Evolutionary conservation across 2,888 invertebrate genomes (phyloP).

Genomic region (Teleogryllus oceanicus): DNA sequence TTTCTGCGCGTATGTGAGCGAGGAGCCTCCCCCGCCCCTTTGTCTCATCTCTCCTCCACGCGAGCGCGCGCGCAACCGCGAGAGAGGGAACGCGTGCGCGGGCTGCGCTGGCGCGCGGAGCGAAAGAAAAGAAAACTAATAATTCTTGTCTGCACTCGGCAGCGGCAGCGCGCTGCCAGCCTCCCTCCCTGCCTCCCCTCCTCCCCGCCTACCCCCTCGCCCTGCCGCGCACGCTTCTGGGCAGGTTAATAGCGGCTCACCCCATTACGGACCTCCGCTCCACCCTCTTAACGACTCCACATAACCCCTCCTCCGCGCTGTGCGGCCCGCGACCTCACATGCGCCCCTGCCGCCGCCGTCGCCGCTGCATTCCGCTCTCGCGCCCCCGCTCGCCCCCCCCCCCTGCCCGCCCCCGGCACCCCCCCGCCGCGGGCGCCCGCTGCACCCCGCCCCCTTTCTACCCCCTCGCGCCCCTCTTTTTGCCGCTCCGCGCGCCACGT

Average conservation of each 20-base stretch:
- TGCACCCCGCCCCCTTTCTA: too few relatives aligned
- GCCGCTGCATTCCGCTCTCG: too few relatives aligned
- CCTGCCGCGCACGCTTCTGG: not conserved
- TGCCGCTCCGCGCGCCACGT: not conserved
- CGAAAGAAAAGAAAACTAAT: slow-evolving; percentile 20
- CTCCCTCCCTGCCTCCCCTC: too few relatives aligned
- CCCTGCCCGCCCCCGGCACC: too few relatives aligned
- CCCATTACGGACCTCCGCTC: not conserved
- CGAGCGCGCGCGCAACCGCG: not conserved
- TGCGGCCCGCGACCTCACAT: too few relatives aligned
- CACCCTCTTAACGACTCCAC: slow-evolving; percentile 26
- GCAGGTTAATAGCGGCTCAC: slow-evolving; percentile 30
- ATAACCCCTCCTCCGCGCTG: not conserved
- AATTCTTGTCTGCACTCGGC: slow-evolving; percentile 12
- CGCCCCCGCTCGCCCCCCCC: too few relatives aligned
- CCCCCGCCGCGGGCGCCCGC: too few relatives aligned
- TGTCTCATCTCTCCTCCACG: not conserved
- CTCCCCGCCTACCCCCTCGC: too few relatives aligned
- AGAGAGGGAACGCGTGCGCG: slow-evolving; percentile 22
- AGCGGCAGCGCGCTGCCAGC: too few relatives aligned
- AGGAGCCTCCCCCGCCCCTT: not conserved
- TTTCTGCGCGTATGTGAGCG: too few relatives aligned
- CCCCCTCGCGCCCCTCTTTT: not conserved
- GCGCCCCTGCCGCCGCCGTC: too few relatives aligned
- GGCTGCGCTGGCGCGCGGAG: too few relatives aligned